Base-by-base conservation (phyloP, 2,797 vertebrate species). In the Chloroceryle amazona region DNA sequence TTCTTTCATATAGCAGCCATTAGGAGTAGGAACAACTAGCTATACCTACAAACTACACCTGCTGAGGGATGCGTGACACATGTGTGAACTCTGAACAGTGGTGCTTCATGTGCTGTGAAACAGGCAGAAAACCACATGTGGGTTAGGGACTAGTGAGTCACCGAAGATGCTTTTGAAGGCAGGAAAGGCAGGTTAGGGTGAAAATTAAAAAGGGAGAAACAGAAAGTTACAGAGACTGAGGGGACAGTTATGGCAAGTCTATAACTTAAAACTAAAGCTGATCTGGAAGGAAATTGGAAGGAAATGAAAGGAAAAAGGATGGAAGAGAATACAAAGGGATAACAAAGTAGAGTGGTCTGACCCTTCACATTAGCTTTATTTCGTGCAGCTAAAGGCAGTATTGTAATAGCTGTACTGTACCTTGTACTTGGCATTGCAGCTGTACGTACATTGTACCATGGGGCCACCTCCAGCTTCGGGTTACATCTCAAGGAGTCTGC, bases 341-440 rank as follows among this genome's bases (percentile, higher is more conserved):
- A 31, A 39, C 41, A 57, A 73, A 65, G 26, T 2, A 26, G 0
- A 0, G 54, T 0, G 0, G 29, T 21, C 80, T 4, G 67, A 17
- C 18, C 35, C 52, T 39, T 68, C 57, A 44, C 60, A 11, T 37
- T 12, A 37, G 60, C 28, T 80, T 76, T 15, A 65, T 57, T 10
- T 65, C 44, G 67, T 1, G 1, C 2, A 2, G 1, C 13, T 39
- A 2, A 78, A 63, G 37, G 54, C 68, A 86, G 68, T 63, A 17
- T 41, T 62, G 16, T 15, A 2, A 8, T 0, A n/a, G 47, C 19
- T 13, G 31, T 5, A 4, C 31, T 23, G 17, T 52, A 49, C 42
- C 71, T 79, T 39, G 72, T 70, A 4, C 39, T n/a, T 26, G 28
- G 16, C 31, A 8, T 9, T 49, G 67, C 63, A 31, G 42, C 49